Conservation (phyloP, 2,888 invertebrate genomes). For the Abrostola triplasia region DNA sequence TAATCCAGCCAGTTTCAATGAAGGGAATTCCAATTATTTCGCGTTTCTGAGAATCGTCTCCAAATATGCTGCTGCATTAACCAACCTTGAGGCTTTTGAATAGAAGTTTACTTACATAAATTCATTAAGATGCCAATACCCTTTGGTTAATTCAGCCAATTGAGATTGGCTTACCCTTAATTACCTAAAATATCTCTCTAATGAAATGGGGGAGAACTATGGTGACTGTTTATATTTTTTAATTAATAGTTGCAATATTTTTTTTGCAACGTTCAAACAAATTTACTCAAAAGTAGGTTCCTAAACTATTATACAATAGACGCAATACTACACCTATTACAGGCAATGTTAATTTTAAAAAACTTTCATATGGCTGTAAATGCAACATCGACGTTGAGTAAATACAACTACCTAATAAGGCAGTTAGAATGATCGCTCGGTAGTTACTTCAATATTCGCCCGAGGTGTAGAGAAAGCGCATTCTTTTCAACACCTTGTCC, state of each 20-base stretch:
- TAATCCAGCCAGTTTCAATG: constrained; percentile 28
- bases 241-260: no score
- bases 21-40: constrained; percentile 38
- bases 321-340: neutral
- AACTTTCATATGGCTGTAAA: constrained; percentile 30
- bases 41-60: constrained; percentile 43
- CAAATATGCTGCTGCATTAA: constrained; percentile 38
- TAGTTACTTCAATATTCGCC: constrained; percentile 44
- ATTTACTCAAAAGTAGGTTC: no score
- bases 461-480: constrained; percentile 55
- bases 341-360: constrained; percentile 25
- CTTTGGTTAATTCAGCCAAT: no score
- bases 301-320: no score
- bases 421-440: constrained; percentile 47
- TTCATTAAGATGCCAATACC: constrained; percentile 9
- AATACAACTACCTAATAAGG: constrained; percentile 36
- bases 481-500: constrained; percentile 50
- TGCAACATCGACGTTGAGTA: constrained; percentile 26
- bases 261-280: no score
- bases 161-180: no score
- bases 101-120: constrained; percentile 18
- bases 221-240: no score
- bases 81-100: constrained; percentile 38
- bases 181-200: no score
- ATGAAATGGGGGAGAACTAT: no score